A percentile compares a stretch with the other conserved stretches of the same genome.
These are phyloP conservation scores for Caenorhabditis wallacei DNA, from an alignment of 2,888 invertebrate species.

Conservation along the genomic window DNA sequence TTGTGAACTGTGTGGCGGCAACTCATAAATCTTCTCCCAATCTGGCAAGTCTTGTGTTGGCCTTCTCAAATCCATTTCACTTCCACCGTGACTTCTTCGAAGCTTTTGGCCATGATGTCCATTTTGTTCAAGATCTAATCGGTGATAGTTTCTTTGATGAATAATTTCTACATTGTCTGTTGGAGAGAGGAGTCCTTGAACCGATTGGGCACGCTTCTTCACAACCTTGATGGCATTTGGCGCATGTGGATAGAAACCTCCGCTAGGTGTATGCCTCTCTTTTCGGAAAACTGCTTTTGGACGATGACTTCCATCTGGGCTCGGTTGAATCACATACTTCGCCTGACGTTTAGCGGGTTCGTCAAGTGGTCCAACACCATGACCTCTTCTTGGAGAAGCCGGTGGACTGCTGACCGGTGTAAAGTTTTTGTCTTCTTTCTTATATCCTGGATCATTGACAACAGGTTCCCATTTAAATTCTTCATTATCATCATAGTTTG, in stretches of 20 bases:
- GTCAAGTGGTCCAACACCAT: slow-evolving; percentile 78
- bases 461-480: slow-evolving; percentile 82
- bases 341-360: slow-evolving; percentile 80
- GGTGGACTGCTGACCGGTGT: slow-evolving; percentile 82
- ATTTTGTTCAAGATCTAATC: slow-evolving; percentile 61
- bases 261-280: slow-evolving; percentile 76
- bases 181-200: slow-evolving; percentile 62
- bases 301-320: slow-evolving; percentile 81
- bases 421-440: slow-evolving; percentile 82
- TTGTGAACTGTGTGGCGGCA: slow-evolving; percentile 82
- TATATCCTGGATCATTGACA: slow-evolving; percentile 80
- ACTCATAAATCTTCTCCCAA: slow-evolving; percentile 83
- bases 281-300: slow-evolving; percentile 80
- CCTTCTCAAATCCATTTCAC: slow-evolving; percentile 58
- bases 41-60: slow-evolving; percentile 68
- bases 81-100: slow-evolving; percentile 44
- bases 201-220: slow-evolving; percentile 70
- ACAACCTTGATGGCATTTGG: slow-evolving; percentile 81
- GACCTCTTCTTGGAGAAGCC: slow-evolving; percentile 74
- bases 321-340: slow-evolving; percentile 77
- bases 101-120: slow-evolving; percentile 44
- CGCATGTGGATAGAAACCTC: slow-evolving; percentile 82
- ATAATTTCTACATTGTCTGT: slow-evolving; percentile 69
- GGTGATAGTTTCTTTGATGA: slow-evolving; percentile 77
- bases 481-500: slow-evolving; percentile 64